Evolutionary conservation across 2,888 invertebrate species (phyloP).

Genomic region (Erebia aethiops): DNA sequence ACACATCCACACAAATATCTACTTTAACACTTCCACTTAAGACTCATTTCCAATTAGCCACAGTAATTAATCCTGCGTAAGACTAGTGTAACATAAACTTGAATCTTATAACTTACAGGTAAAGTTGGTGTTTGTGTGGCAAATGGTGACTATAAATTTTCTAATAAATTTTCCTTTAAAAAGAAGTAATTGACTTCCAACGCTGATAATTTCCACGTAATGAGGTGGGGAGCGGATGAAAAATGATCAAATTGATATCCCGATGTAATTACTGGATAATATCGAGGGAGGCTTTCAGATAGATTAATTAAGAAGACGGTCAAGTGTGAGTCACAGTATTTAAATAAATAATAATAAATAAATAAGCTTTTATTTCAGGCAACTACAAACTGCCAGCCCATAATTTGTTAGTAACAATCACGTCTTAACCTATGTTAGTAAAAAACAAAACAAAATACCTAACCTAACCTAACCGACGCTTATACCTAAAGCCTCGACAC

Average conservation of each 20-base stretch:
- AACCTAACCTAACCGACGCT: too few relatives aligned
- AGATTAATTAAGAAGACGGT: constrained; percentile 20
- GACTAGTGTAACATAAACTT: neutral
- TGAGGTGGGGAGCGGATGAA: constrained; percentile 25
- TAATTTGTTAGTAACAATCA: too few relatives aligned
- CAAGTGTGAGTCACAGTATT: too few relatives aligned
- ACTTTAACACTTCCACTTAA: neutral
- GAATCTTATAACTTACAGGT: neutral
- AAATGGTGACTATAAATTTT: constrained; percentile 10
- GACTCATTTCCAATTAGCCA: constrained; percentile 4
- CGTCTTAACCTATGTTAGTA: too few relatives aligned
- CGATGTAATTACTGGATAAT: constrained; percentile 22
- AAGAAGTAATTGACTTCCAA: constrained; percentile 33
- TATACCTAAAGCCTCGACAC: too few relatives aligned
- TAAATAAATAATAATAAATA: too few relatives aligned
- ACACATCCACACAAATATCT: neutral
- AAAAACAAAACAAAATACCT: too few relatives aligned
- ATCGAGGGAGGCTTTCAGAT: constrained; percentile 22
- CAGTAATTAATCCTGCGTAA: neutral
- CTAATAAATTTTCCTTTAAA: constrained; percentile 30
- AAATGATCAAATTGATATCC: constrained; percentile 30
- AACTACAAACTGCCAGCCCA: too few relatives aligned
- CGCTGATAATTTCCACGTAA: constrained; percentile 33
- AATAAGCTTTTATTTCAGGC: too few relatives aligned
- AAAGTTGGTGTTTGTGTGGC: constrained; percentile 10